Percentiles rank a stretch among this genome's conserved stretches.
Conservation (phyloP, 1,140 invertebrate genomes). For the Nephotettix cincticeps region DNA sequence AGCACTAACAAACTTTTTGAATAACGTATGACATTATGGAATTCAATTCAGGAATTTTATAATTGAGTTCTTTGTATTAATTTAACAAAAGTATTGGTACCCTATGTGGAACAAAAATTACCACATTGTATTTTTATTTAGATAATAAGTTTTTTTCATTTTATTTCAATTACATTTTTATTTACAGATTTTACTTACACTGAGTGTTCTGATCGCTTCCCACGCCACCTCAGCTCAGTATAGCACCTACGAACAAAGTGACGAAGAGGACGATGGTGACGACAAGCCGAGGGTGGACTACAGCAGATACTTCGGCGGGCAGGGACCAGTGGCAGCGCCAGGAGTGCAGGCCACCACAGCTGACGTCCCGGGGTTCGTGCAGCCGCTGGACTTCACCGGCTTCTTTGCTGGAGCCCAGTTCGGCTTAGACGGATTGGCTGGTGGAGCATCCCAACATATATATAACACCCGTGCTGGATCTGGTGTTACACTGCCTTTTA, state of each 20-base stretch:
- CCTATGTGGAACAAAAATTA: too few relatives aligned
- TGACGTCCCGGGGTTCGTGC: constrained; percentile 19
- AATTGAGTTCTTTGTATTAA: too few relatives aligned
- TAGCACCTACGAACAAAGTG: background rate
- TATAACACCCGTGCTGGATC: background rate
- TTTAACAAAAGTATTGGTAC: too few relatives aligned
- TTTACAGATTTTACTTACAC: background rate
- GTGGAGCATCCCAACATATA: background rate
- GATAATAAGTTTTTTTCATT: too few relatives aligned
- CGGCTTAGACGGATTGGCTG: background rate
- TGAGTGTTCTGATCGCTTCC: background rate
- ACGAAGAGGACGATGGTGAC: constrained; percentile 6
- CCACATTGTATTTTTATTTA: too few relatives aligned
- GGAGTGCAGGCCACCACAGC: background rate
- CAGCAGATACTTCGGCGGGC: constrained; percentile 22
- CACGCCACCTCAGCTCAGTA: background rate
- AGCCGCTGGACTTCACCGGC: constrained; percentile 26
- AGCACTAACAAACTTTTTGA: too few relatives aligned
- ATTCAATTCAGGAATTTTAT: too few relatives aligned
- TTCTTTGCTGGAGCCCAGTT: constrained; percentile 23
- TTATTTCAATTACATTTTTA: too few relatives aligned
- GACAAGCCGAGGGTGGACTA: constrained; percentile 15
- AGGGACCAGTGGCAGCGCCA: background rate
- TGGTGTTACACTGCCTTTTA: background rate
- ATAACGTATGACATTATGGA: too few relatives aligned